A percentile compares a stretch with the other conserved stretches of the same genome.
These are phyloP conservation scores for Bombus superbus DNA, from an alignment of 1,140 invertebrate genomes.

Conservation along the genomic window DNA sequence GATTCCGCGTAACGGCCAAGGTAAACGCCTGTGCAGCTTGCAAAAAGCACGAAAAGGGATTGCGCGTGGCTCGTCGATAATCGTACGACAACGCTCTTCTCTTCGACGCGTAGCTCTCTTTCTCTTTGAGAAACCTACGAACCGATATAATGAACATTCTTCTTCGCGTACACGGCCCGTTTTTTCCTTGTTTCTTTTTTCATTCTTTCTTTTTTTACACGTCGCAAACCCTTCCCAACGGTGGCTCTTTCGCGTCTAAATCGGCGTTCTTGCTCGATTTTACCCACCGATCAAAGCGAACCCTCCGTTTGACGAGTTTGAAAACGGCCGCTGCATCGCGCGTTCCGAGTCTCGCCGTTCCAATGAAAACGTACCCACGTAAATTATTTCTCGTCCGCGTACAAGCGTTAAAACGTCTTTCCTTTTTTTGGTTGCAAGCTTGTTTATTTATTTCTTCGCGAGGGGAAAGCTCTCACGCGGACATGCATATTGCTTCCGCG, in stretches of 20 bases:
- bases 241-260: neutral
- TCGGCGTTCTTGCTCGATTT: constrained; percentile 25
- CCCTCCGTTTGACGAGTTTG: neutral
- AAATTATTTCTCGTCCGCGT: neutral
- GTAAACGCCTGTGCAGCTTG: constrained; percentile 36
- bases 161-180: neutral
- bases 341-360: neutral
- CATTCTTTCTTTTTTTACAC: neutral
- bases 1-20: constrained; percentile 47
- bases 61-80: constrained; percentile 39
- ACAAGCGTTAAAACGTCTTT: neutral
- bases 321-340: neutral
- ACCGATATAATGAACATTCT: constrained; percentile 21
- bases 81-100: neutral
- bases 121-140: neutral
- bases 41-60: constrained; percentile 40
- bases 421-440: neutral
- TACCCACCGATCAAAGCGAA: constrained; percentile 30
- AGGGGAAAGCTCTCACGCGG: neutral
- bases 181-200: neutral
- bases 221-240: neutral
- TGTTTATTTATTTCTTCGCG: neutral
- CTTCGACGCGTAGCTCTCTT: neutral
- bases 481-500: too few relatives aligned
- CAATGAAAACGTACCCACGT: neutral